Base-by-base conservation (phyloP, 2,888 invertebrate species). In the Erannis defoliaria region DNA sequence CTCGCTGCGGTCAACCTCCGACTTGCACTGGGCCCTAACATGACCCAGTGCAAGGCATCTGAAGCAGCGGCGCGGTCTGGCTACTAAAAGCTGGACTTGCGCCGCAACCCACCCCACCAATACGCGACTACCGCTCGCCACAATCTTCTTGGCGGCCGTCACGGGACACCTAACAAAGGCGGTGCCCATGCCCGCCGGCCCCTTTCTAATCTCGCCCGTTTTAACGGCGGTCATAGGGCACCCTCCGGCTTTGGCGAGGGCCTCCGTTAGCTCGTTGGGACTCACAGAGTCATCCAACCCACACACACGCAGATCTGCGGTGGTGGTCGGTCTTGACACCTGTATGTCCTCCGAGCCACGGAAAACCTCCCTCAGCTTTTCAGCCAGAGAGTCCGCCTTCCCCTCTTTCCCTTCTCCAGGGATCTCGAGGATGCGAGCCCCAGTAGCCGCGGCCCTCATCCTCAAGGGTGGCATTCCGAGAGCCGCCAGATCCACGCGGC, bases 51-150 rank as follows among this genome's bases (percentile, higher is more conserved):
- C 46, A 0, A 68, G 57, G 45, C 74, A 70, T 0, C 64, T 46
- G 26, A 38, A 74, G 55, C n/a, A n/a, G n/a, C n/a, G n/a, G n/a
- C n/a, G n/a, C n/a, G n/a, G n/a, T n/a, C n/a, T n/a, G n/a, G n/a
- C 71, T 70, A 6, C 61, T 3, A 70, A 57, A 1, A 68, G 18
- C 8, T 19, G 29, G 0, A 68, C 63, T 1, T 31, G 40, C 0
- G 67, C 72, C 5, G 67, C 40, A 0, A 64, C 62, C 68, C 68
- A 71, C 1, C 70, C 68, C 0, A 69, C 42, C 12, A 68, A 43
- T 0, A 73, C 29, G 0, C 67, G 49, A 0, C 61, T 55, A 1
- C 18, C 45, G 2, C 19, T 31, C 0, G 14, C 29, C 0, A 64
- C 2, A n/a, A n/a, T n/a, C 14, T 40, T 60, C 4, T 54, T 31